Evolutionary conservation across 2,113 vertebrate species (phyloP), one percentile per base, ranked within the genome.

Genomic region (Macquaria australasica): DNA sequence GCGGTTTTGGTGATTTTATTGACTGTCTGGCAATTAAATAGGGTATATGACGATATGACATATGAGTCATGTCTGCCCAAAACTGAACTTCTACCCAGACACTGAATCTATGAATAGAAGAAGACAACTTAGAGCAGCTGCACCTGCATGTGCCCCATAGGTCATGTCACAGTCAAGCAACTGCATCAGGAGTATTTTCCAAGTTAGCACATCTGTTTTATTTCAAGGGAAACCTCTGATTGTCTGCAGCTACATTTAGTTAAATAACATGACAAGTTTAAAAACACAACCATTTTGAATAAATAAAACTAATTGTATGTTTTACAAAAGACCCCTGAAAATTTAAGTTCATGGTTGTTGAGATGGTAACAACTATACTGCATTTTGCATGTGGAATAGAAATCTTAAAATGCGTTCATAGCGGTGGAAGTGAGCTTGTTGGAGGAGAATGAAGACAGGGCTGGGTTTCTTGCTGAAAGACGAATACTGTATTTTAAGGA

Each of bases 401-500:
- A 63, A 62, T 67, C 50, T 48, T 50, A 41, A 79, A 67, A 63
- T 43, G 58, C 72, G 43, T 74, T 51, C 45, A 63, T 31, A 28
- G 69, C 31, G 6, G 23, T 73, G 37, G 76, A 88, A 59, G 71
- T 43, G n/a, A 81, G 64, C n/a, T 67, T 73, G 73, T 69, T 67
- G 73, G 67, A 81, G 77, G 84, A 89, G 67, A 67, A 60, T 43
- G 72, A 84, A 63, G 74, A 70, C 81, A 60, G 80, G 88, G 80
- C 59, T 84, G 59, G 74, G 85, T 87, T 87, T 89, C 86, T 82
- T 64, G 39, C 78, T 66, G 70, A 86, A 86, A 85, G 72, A 72
- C 23, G 25, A 82, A 85, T 63, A 79, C 88, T 87, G 79, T 92
- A 92, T 91, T 93, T 91, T 91, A 84, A 82, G 88, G 75, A 87